These are phyloP conservation scores for Drosophila obscura DNA, from an alignment of 1,140 invertebrate species.

Conservation along the genomic window DNA sequence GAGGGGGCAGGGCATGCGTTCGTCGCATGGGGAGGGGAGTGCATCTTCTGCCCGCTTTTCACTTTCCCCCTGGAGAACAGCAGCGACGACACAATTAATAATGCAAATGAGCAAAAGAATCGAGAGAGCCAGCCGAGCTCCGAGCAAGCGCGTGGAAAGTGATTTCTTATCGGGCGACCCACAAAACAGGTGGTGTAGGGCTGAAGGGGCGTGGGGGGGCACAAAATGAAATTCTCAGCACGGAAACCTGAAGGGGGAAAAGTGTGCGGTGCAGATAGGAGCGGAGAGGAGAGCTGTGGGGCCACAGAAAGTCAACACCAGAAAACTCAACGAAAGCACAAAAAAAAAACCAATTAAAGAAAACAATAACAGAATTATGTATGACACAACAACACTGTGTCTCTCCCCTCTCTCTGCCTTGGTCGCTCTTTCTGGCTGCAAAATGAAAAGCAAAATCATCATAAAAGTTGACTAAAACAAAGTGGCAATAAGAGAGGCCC, in stretches of 20 bases:
- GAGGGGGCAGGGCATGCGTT: no score
- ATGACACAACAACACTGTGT: constrained; percentile 56
- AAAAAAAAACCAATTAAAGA: constrained; percentile 54
- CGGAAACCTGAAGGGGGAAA: constrained; percentile 23
- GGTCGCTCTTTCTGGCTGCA: constrained; percentile 15
- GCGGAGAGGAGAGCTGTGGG: neutral
- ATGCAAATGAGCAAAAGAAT: constrained; percentile 68
- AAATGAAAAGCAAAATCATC: constrained; percentile 67
- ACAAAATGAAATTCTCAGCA: constrained; percentile 29
- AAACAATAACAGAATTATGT: constrained; percentile 51
- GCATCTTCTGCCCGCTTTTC: constrained; percentile 9
- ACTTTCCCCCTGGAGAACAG: constrained; percentile 42
- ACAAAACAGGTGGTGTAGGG: constrained; percentile 13
- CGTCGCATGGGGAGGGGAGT: no score
- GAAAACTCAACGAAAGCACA: constrained; percentile 18
- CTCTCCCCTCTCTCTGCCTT: no score
- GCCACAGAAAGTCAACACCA: no score
- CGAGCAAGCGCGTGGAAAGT: constrained; percentile 65
- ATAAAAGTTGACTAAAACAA: constrained; percentile 59
- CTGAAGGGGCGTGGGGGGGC: constrained; percentile 2
- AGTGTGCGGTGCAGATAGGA: constrained; percentile 18
- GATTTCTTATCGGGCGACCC: constrained; percentile 59
- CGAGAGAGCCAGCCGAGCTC: constrained; percentile 15
- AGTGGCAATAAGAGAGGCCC: constrained; percentile 50
- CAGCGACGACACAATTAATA: constrained; percentile 51